Evolutionary conservation across 1,140 invertebrate species (phyloP), one percentile per base, ranked within the genome.

Genomic region (Gonioctena quinquepunctata): DNA sequence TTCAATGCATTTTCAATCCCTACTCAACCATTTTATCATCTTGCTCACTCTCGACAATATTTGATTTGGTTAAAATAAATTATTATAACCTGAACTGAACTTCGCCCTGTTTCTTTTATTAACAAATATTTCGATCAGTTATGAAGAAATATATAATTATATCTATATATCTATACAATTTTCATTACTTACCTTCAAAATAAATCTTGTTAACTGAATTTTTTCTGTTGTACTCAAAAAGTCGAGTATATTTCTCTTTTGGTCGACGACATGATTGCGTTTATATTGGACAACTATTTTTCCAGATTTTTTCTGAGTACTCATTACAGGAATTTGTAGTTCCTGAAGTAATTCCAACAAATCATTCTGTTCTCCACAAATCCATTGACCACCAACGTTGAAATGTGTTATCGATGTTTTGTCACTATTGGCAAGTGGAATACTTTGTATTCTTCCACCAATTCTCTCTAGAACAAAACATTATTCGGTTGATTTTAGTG

Each of bases 391-490:
- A 13, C 66, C 59, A 1, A 42, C 8, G 28, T 71, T 54, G 56
- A 54, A 70, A 22, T 18, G 21, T 2, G 16, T 22, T 8, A 48
- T 19, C 22, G 3, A 28, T 2, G 27, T 59, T 49, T 28, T 19
- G n/a, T 21, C 28, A 42, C 49, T 28, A 16, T 16, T 16, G 3
- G 25, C n/a, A 11, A 76, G 18, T 8, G 66, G 54, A 3, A 42
- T 52, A 48, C 64, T 62, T 4, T 56, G 11, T n/a, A 56, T 61
- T 57, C 75, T 63, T 13, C 75, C 75, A 5, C 74, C 74, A 48
- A 76, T 74, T 64, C 60, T 48, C n/a, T 72, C 75, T 76, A 33
- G 59, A 73, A 66, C 16, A 42, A 13, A 42, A 42, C 11, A 42
- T n/a, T 8, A 13, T n/a, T 2, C 11, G 13, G 16, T 42, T n/a